Conservation (phyloP, 2,888 invertebrate species). For the Thera britannica region DNA sequence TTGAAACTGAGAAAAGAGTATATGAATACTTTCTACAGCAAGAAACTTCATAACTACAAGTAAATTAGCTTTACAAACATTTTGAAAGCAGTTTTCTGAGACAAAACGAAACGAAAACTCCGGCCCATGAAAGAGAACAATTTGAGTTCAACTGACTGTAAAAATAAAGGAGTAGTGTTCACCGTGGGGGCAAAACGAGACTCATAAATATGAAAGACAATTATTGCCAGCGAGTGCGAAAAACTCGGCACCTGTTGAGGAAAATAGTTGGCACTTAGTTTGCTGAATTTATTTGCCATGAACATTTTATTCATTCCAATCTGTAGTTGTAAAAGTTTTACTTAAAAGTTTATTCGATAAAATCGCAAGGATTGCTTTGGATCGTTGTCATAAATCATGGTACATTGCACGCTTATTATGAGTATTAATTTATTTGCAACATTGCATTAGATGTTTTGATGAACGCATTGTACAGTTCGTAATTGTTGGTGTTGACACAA, state of each 20-base stretch:
- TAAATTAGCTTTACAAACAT: slow-evolving; percentile 4
- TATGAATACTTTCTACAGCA: too few relatives aligned
- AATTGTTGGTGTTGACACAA: too few relatives aligned
- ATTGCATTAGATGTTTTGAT: too few relatives aligned
- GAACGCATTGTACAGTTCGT: too few relatives aligned
- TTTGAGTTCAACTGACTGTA: slow-evolving; percentile 29
- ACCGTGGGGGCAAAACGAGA: slow-evolving; percentile 49
- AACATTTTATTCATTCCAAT: slow-evolving; percentile 12
- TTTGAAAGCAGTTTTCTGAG: slow-evolving; percentile 23
- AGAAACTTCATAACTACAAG: neutral
- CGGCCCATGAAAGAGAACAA: slow-evolving; percentile 24
- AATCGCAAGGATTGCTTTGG: neutral
- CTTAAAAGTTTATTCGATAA: neutral
- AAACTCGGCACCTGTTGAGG: slow-evolving; percentile 64
- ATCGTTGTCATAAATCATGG: neutral
- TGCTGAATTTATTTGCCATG: slow-evolving; percentile 23
- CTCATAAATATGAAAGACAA: slow-evolving; percentile 71
- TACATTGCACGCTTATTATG: too few relatives aligned
- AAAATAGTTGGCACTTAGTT: slow-evolving; percentile 23
- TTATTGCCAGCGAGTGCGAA: slow-evolving; percentile 48
- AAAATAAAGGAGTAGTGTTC: slow-evolving; percentile 38
- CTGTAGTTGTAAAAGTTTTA: neutral
- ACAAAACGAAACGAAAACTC: slow-evolving; percentile 20
- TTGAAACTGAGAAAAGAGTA: too few relatives aligned
- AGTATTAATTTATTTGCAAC: too few relatives aligned